Evolutionary conservation across 2,113 vertebrate species (phyloP).

Genomic region (Chionis minor): DNA sequence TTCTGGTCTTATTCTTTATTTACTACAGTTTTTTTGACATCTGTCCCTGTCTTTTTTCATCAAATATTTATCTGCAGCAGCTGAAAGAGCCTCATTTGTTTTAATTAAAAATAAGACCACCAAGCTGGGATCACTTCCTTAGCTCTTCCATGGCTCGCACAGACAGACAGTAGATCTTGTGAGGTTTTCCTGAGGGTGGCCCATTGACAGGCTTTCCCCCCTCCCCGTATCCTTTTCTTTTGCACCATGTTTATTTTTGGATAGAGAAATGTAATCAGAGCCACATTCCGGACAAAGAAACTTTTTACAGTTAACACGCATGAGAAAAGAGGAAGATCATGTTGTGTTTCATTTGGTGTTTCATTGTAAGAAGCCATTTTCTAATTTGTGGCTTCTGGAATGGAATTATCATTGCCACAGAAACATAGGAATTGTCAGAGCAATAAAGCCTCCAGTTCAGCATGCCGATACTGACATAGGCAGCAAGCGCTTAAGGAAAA

Average conservation of each 20-base stretch:
- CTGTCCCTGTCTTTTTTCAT: constrained; percentile 61
- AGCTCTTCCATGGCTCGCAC: constrained; percentile 34
- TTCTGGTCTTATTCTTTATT: constrained; percentile 41
- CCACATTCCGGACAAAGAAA: constrained; percentile 3
- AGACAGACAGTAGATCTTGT: constrained; percentile 37
- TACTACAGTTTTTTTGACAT: constrained; percentile 33
- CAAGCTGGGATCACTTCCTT: constrained; percentile 70
- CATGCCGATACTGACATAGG: neutral
- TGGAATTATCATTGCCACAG: neutral
- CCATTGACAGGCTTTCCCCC: neutral
- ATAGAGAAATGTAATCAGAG: constrained; percentile 43
- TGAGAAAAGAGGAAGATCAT: constrained; percentile 26
- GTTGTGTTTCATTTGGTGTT: neutral
- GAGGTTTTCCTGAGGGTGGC: constrained; percentile 52
- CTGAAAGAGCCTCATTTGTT: constrained; percentile 71
- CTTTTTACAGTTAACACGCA: constrained; percentile 31
- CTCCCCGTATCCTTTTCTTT: constrained; percentile 31
- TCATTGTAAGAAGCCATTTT: neutral
- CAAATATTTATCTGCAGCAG: constrained; percentile 73
- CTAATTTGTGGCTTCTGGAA: neutral
- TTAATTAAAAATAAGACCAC: constrained; percentile 84
- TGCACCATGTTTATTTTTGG: constrained; percentile 64
- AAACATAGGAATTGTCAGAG: neutral
- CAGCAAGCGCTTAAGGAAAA: neutral
- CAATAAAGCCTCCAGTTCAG: neutral